Evolutionary conservation across 2,888 invertebrate genomes (phyloP), one percentile per base, ranked within the genome.

Genomic region (Apamea monoglypha): DNA sequence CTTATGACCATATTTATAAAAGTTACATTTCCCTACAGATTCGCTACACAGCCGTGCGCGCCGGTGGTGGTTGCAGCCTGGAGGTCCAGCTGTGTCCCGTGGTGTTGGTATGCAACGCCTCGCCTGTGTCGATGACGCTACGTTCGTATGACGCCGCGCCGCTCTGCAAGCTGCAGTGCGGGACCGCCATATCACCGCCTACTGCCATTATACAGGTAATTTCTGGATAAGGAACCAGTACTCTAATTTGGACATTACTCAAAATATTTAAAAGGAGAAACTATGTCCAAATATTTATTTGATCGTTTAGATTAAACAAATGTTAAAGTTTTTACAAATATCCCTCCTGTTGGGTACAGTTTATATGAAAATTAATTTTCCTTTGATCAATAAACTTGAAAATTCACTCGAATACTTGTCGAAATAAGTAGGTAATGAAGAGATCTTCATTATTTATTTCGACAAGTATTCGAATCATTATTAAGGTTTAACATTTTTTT

Each of bases 121-220:
- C 95, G 1, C 91, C 94, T 0, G 78, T 95, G 0, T 72, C 93
- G 14, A 85, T 96, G 4, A 96, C 96, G 3, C 86, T 96, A 74
- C 93, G 96, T 2, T 94, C 95, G 6, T 92, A 94, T 87, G 95
- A 96, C 88, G 96, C 95, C 44, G 93, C 95, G 75, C 96, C 96
- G 21, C 92, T 96, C 21, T 96, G 96, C 91, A 93, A 91, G 78
- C 88, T 96, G 0, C 94, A 94, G 59, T 90, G 96, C 0, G 96
- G 96, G 18, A 83, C 91, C 0, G 95, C 92, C 2, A 91, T 95
- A 47, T 91, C 95, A 0, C 95, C 96, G 14, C 94, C 96, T 0
- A 90, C 94, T 1, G 84, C 88, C 10, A 85, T 96, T 16, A 88
- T 96, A 14, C 86, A 91, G 89, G 96, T 96, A 84, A 71, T 56